Evolutionary conservation across 2,888 invertebrate species (phyloP).

Genomic region (Stenodera caucasica): DNA sequence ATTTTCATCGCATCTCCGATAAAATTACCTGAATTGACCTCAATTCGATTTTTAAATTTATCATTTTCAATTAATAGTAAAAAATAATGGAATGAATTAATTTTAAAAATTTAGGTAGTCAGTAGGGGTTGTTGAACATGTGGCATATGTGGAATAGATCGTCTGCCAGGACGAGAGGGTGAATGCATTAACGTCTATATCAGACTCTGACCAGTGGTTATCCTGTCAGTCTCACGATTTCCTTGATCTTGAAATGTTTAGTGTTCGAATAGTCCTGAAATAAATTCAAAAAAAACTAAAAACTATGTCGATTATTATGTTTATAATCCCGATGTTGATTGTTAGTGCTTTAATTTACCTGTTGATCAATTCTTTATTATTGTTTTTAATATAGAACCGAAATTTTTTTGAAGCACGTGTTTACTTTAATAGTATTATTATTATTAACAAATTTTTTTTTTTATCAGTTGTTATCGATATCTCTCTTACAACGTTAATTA

Average conservation of each 20-base stretch:
- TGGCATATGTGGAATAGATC: constrained; percentile 43
- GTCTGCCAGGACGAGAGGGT: constrained; percentile 45
- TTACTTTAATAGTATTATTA: constrained; percentile 16
- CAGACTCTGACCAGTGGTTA: constrained; percentile 53
- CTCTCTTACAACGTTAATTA: constrained; percentile 48
- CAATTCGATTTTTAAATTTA: neutral
- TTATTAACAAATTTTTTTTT: constrained; percentile 4
- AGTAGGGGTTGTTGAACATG: constrained; percentile 28
- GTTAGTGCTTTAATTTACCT: constrained; percentile 47
- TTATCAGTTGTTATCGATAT: constrained; percentile 29
- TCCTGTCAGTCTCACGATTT: constrained; percentile 44
- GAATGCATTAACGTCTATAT: constrained; percentile 55
- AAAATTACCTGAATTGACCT: neutral
- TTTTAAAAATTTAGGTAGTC: too few species aligned
- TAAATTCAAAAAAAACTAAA: constrained; percentile 16
- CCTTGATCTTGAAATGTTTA: constrained; percentile 27
- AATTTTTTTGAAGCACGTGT: constrained; percentile 18
- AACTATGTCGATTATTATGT: constrained; percentile 25
- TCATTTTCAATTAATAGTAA: neutral
- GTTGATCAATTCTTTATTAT: constrained; percentile 39
- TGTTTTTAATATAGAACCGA: constrained; percentile 39
- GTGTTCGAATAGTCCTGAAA: constrained; percentile 24
- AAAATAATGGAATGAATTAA: too few species aligned
- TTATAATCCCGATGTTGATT: constrained; percentile 43
- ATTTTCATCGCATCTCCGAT: neutral